A percentile compares a stretch with the other conserved stretches of the same genome.
Conservation (phyloP, 2,888 invertebrate species). For the Agonopterix arenella region DNA sequence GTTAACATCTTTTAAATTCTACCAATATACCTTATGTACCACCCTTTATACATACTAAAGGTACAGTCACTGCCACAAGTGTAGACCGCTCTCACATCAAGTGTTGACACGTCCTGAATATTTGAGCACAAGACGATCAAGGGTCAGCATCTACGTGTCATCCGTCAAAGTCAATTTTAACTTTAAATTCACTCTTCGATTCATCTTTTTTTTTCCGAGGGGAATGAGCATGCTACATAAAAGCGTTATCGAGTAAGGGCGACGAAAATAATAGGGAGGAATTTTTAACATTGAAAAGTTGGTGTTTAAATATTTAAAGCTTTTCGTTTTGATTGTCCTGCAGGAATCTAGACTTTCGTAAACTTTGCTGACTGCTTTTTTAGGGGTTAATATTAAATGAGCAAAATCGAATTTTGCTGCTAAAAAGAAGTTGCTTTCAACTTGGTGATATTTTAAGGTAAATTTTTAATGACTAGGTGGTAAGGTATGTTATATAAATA, state of each 20-base stretch:
- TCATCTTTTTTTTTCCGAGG: conserved; percentile 55
- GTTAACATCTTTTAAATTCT: too few relatives aligned
- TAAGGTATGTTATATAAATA: too few relatives aligned
- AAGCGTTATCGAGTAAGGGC: conserved; percentile 66
- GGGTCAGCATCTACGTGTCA: conserved; percentile 54
- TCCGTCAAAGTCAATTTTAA: conserved; percentile 71
- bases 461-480: too few relatives aligned
- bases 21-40: too few relatives aligned
- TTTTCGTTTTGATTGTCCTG: conserved; percentile 25
- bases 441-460: too few relatives aligned
- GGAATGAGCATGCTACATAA: conserved; percentile 37
- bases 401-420: too few relatives aligned
- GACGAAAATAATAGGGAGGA: conserved; percentile 54
- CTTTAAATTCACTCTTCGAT: conserved; percentile 66
- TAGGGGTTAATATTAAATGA: too few relatives aligned
- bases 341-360: conserved; percentile 3
- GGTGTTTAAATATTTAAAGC: conserved; percentile 50
- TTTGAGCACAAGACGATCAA: conserved; percentile 56
- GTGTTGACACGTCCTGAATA: conserved; percentile 56
- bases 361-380: too few relatives aligned
- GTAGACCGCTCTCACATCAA: conserved; percentile 32
- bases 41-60: not conserved
- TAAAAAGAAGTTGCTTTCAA: too few relatives aligned
- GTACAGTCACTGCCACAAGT: conserved; percentile 16
- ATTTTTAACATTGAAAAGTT: conserved; percentile 65